Base-by-base conservation (phyloP, 2,113 vertebrate species). In the Nycticorax nycticorax region DNA sequence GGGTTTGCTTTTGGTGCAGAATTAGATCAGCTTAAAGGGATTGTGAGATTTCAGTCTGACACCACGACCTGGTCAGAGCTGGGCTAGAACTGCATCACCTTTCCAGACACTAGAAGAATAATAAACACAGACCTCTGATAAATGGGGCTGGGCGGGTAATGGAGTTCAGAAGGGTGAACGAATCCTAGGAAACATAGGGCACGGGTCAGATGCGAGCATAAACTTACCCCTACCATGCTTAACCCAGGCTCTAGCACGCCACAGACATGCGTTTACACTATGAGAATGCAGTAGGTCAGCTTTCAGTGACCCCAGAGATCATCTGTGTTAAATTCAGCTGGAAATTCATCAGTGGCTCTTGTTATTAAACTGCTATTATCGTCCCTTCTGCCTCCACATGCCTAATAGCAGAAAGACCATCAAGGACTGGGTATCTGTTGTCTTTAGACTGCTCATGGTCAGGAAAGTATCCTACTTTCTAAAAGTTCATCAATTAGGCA, bases 361-460 rank as follows among this genome's bases (percentile, higher is more conserved):
- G 33, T 41, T 48, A 30, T 35, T 32, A 14, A 60, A 45, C 21
- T 62, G 55, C 3, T 32, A 4, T 27, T 35, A 35, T 12, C 1
- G 0, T 56, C 62, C 62, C 39, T 67, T 28, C 75, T 63, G 55
- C 48, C 39, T 17, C 37, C 39, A 16, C 24, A 0, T 60, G 57
- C 55, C 48, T 45, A 3, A 28, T 0, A 55, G 39, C 3, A 0
- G 60, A 22, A 80, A 19, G 41, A 6, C 2, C 35, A 18, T 6
- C 57, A 27, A 12, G 68, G 41, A 16, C 19, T 43, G 28, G 27
- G 1, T 37, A 18, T 21, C 26, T 41, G 18, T 33, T 48, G 47
- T 28, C 52, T 73, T 72, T 32, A 72, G 37, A 32, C 39, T 37
- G 3, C 7, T 32, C 21, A 2, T 18, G 33, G 15, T 21, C 5